A percentile compares a stretch with the other conserved stretches of the same genome.
phyloP scores from a whole-genome alignment of 1,140 invertebrate species.

The Sarcophaga peregrina region DNA sequence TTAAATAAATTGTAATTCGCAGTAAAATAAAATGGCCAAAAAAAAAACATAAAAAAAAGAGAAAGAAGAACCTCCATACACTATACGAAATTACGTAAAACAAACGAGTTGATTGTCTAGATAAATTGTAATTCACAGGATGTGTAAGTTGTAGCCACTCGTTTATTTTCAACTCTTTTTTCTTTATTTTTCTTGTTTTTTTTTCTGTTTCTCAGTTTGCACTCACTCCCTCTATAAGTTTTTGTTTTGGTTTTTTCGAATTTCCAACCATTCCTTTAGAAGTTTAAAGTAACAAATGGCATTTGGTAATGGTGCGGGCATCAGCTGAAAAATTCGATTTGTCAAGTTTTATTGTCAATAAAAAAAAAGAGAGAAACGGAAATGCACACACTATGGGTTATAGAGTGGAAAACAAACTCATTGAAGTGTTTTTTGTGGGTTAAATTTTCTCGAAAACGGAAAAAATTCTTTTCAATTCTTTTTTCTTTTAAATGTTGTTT shows the following conservation, averaged over 20 bases:
- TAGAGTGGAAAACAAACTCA: background rate
- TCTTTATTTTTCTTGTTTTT: background rate
- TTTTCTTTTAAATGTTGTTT: no score
- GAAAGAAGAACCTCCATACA: no score
- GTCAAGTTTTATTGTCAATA: conserved; percentile 25
- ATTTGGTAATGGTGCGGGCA: conserved; percentile 25
- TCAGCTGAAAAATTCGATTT: conserved; percentile 27
- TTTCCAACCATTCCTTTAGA: background rate
- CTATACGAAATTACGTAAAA: background rate
- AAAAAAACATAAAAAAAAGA: no score
- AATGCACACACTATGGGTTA: background rate
- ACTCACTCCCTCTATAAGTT: background rate
- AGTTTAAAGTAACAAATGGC: conserved; percentile 15
- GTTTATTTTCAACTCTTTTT: background rate
- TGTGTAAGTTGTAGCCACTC: background rate
- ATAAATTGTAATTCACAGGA: conserved; percentile 12
- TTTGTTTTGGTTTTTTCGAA: background rate
- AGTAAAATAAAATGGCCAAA: background rate
- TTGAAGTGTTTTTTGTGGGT: background rate
- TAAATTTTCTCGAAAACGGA: no score
- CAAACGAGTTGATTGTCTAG: conserved; percentile 2
- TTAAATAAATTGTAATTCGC: conserved; percentile 23
- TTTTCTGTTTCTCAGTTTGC: no score
- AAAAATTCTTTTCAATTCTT: no score
- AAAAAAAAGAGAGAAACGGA: background rate